Base-by-base conservation (phyloP, 92 coral and sea anemone genomes). In the Paramuricea clavata region DNA sequence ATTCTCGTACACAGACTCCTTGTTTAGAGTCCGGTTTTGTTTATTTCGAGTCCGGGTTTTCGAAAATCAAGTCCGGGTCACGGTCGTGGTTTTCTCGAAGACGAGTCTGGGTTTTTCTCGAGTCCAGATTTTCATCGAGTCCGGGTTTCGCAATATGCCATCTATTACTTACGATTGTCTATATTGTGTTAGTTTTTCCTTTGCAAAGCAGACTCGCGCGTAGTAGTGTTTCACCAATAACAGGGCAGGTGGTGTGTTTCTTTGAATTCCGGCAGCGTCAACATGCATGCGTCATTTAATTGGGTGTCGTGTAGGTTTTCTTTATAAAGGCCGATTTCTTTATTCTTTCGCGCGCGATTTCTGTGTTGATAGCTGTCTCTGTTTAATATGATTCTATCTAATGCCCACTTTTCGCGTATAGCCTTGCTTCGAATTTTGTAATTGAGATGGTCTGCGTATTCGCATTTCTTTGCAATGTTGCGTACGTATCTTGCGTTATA, bases 211-310 rank as follows among this genome's bases (percentile, higher is more conserved):
- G 3, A 49, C 57, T 49, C 78, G 85, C 12, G 76, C 86, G 34
- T 67, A 82, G 78, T 82, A 82, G 86, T 82, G 68, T 31, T 59
- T 16, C 83, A 49, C 82, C 87, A 75, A 83, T 73, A 1, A 83
- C 87, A 5, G 83, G 87, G 54, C 87, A 83, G 21, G 87, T 70
- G n/a, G n/a, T n/a, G n/a, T n/a, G n/a, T n/a, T n/a, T n/a, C n/a
- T n/a, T n/a, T n/a, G n/a, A n/a, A n/a, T 78, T 85, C 25, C 89
- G 73, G 78, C 89, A 85, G 12, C 89, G 56, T n/a, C 78, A 9
- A 59, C n/a, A n/a, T n/a, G n/a, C 84, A 85, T 52, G 89, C 30
- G 32, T 62, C 27, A 23, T 49, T n/a, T 77, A 64, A 17, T 78
- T 7, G 5, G 75, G 2, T 49, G 57, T 59, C n/a, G 26, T 70